Conservation (phyloP, 1,140 invertebrate genomes). For the Microplitis demolitor region DNA sequence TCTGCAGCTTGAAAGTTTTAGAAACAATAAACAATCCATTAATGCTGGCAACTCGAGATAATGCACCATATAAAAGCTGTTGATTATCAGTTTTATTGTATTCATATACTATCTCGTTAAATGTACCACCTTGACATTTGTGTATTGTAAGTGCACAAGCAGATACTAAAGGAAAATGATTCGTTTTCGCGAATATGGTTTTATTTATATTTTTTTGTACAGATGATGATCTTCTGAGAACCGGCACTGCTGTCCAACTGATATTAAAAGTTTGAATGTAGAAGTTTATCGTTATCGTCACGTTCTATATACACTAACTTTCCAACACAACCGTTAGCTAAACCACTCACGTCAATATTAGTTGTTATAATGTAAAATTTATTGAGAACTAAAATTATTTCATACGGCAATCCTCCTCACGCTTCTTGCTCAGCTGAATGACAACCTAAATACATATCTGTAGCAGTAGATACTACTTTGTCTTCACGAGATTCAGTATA, state of each 20-base stretch:
- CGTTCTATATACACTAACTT: not conserved
- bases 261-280: not conserved
- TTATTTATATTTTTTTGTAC: slow-evolving; percentile 16
- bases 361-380: not conserved
- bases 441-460: not conserved
- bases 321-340: not conserved
- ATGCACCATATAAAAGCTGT: slow-evolving; percentile 43
- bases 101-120: slow-evolving; percentile 44
- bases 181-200: slow-evolving; percentile 9
- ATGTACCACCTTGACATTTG: slow-evolving; percentile 48
- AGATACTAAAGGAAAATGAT: slow-evolving; percentile 15
- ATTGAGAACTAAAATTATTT: not conserved
- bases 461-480: not conserved
- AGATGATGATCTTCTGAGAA: not conserved
- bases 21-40: slow-evolving; percentile 37
- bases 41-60: slow-evolving; percentile 42
- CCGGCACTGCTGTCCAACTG: not conserved
- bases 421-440: not conserved
- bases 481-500: not conserved
- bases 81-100: slow-evolving; percentile 31
- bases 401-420: not conserved
- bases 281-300: not conserved
- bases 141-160: slow-evolving; percentile 38
- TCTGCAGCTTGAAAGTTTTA: too few species aligned
- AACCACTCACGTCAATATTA: not conserved